Base-by-base conservation (phyloP, 2,888 invertebrate species). In the Theodoxus fluviatilis region DNA sequence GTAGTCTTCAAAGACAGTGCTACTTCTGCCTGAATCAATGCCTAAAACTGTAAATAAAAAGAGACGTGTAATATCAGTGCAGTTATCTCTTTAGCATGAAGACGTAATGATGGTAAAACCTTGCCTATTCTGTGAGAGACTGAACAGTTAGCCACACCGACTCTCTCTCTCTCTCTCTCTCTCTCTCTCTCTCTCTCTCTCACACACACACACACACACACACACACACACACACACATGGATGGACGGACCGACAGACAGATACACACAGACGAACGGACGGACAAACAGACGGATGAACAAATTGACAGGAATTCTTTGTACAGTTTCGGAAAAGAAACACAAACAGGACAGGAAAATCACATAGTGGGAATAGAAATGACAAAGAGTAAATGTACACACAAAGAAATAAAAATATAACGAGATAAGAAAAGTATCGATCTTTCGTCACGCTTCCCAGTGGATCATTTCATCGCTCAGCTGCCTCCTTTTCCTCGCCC, bases 151-250 rank as follows among this genome's bases (percentile, higher is more conserved):
- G 7, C n/a, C 22, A 52, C 22, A 52, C 22, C n/a, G 52, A 52
- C 22, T 9, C n/a, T 52, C 6, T 52, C 4, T 52, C 18, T 52
- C 1, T n/a, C 52, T 52, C 4, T 52, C 52, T 52, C 4, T 52
- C 52, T 52, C 4, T 52, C 52, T 52, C 4, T 52, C 52, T 4
- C 52, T 52, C 52, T n/a, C n/a, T n/a, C n/a, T n/a, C n/a, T n/a
- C 57, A 57, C 57, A 2, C 57, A 57, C 57, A 28, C 57, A 57
- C 33, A 2, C 57, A 57, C 57, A 57, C 28, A 57, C 57, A 25
- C 57, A 64, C 31, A 43, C 64, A 40, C 31, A 43, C 43, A 64
- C 18, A 28, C 64, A 57, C 57, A 57, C 57, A 43, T 43, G 47
- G 28, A 28, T n/a, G 31, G 31, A 64, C 64, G 43, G 38, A 63